Evolutionary conservation across 2,797 vertebrate genomes (phyloP).

Genomic region (Anguilla anguilla): DNA sequence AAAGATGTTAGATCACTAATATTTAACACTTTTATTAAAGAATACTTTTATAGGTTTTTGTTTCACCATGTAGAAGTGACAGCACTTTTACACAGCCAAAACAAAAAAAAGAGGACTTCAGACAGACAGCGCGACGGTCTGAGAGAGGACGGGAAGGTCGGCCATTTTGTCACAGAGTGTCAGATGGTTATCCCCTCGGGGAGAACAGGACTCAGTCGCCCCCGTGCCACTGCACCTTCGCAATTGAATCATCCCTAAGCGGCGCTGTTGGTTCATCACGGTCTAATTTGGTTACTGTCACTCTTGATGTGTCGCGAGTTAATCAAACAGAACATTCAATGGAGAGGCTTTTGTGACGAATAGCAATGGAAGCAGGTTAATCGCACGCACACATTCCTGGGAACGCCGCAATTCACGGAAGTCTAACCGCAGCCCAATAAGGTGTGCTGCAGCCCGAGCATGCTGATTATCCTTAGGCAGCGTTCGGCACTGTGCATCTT

Average conservation of each 20-base stretch:
- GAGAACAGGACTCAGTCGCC: neutral
- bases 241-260: conserved; percentile 24
- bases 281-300: conserved; percentile 27
- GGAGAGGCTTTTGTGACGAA: conserved; percentile 24
- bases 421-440: neutral
- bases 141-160: neutral
- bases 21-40: no score
- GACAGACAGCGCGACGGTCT: neutral
- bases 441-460: neutral
- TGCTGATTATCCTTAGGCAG: conserved; percentile 5
- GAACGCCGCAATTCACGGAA: neutral
- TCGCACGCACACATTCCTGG: neutral
- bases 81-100: no score
- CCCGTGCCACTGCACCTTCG: neutral
- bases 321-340: conserved; percentile 2
- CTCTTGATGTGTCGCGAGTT: neutral
- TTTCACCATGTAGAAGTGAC: no score
- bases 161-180: neutral
- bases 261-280: conserved; percentile 9
- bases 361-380: neutral
- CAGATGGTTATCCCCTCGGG: neutral
- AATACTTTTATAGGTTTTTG: no score
- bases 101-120: neutral
- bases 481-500: neutral
- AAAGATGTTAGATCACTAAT: no score